Percentiles rank a stretch among this genome's conserved stretches.
Conservation (phyloP, 2,888 invertebrate species). For the Nowickia ferox region DNA sequence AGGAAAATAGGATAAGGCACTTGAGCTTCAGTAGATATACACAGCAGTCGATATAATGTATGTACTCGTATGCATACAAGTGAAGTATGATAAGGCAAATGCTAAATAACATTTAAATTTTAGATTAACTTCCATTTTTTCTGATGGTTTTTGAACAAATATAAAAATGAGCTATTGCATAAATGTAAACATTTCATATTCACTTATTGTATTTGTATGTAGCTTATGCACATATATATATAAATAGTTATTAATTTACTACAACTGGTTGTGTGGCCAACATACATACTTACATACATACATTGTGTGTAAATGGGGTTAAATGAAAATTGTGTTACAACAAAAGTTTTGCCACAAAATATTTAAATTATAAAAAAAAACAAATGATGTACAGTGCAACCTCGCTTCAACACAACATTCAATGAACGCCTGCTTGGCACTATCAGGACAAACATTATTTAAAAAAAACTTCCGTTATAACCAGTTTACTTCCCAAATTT, state of each 20-base stretch:
- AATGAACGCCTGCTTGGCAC: too few relatives aligned
- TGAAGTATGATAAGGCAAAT: slow-evolving; percentile 50
- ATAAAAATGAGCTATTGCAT: slow-evolving; percentile 1
- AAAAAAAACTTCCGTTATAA: too few relatives aligned
- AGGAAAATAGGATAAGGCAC: slow-evolving; percentile 48
- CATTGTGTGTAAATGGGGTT: too few relatives aligned
- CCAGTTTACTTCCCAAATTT: too few relatives aligned
- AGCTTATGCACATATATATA: not conserved
- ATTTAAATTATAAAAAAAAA: slow-evolving; percentile 21
- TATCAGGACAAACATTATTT: too few relatives aligned
- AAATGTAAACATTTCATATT: slow-evolving; percentile 4
- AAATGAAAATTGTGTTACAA: slow-evolving; percentile 54
- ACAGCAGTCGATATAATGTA: not conserved
- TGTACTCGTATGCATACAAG: slow-evolving; percentile 37
- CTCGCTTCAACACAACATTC: too few relatives aligned
- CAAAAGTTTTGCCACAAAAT: slow-evolving; percentile 47
- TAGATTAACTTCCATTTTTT: slow-evolving; percentile 65
- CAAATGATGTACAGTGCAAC: not conserved
- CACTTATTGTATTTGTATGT: not conserved
- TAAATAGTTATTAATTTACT: not conserved
- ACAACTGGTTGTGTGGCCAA: not conserved
- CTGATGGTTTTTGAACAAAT: not conserved
- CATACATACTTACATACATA: not conserved
- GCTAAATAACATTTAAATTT: slow-evolving; percentile 66
- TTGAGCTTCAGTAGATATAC: slow-evolving; percentile 13